phyloP scores from a whole-genome alignment of 2,888 invertebrate genomes.

The Drosophila neutralis region DNA sequence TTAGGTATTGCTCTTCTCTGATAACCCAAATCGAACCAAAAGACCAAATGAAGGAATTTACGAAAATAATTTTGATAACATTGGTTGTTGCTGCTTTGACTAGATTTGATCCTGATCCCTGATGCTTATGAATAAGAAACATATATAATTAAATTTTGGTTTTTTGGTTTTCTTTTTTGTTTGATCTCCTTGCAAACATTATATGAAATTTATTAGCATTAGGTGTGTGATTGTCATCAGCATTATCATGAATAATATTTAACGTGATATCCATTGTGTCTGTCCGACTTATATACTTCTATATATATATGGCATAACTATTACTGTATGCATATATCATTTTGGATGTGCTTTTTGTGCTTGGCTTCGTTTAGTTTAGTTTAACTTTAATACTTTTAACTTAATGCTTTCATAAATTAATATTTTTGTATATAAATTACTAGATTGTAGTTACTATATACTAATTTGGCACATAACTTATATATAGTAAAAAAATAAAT shows the following conservation, averaged over 20 bases:
- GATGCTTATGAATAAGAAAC: conserved; percentile 71
- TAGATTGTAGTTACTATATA: conserved; percentile 33
- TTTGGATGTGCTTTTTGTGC: conserved; percentile 36
- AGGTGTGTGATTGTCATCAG: conserved; percentile 30
- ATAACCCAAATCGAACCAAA: not conserved
- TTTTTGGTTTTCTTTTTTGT: conserved; percentile 64
- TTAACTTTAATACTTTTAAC: conserved; percentile 35
- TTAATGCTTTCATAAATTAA: conserved; percentile 27
- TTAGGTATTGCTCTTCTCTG: not conserved
- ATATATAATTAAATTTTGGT: conserved; percentile 70
- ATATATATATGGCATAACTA: conserved; percentile 30
- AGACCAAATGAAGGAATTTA: not conserved
- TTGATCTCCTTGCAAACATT: conserved; percentile 80
- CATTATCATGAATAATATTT: conserved; percentile 14
- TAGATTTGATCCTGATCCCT: not conserved
- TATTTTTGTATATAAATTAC: conserved; percentile 40
- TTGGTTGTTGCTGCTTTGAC: not conserved
- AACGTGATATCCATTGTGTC: conserved; percentile 23
- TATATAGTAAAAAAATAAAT: conserved; percentile 26
- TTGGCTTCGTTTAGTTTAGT: conserved; percentile 17
- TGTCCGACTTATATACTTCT: conserved; percentile 17
- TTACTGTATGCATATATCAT: conserved; percentile 25
- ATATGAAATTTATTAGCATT: conserved; percentile 62
- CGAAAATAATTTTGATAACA: not conserved
- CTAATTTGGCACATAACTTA: conserved; percentile 43